Base-by-base conservation (phyloP, 2,113 vertebrate genomes). In the Labeo catla region DNA sequence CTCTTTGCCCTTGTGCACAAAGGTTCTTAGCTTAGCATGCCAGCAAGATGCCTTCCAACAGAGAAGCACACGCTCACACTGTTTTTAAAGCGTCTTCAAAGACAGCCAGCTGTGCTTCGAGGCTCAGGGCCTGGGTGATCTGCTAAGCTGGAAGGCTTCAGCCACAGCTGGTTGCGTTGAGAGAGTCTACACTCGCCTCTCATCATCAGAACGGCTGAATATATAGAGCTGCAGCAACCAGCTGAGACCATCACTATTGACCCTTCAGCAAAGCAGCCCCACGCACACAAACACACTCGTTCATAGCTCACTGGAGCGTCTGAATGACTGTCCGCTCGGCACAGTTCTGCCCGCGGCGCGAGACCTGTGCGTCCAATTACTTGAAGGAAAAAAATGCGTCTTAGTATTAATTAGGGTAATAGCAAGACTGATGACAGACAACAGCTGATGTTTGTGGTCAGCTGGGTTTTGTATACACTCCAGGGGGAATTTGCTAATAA, bases 61-160 rank as follows among this genome's bases (percentile, higher is more conserved):
- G 86, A 83, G 68, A 47, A 43, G 28, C 36, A n/a, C 50, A 49
- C 65, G 49, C 63, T 49, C 49, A 43, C 43, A 65, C 57, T 76
- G 47, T 45, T 45, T 87, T 83, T 87, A 83, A 85, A 83, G 54
- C 59, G 28, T 73, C 80, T 83, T 87, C 72, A 76, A 66, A 81
- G 79, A 6, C 79, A 28, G 59, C 59, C 79, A 65, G 59, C 79
- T 65, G 79, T 45, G 79, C 13, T 65, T 6, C 43, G 13, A 45
- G 13, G 79, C 59, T 8, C 79, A 49, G 59, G 79, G 43, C 23
- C 13, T 23, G 12, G 79, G 39, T 49, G 79, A 81, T 81, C 39
- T 28, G 59, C 79, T 49, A 59, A 12, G 59, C 79, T 65, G 43
- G 59, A 81, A 65, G 59, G 59, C 79, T 81, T 81, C 45, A 65